Conservation (phyloP, 1,140 invertebrate genomes). For the Pogonomyrmex californicus region DNA sequence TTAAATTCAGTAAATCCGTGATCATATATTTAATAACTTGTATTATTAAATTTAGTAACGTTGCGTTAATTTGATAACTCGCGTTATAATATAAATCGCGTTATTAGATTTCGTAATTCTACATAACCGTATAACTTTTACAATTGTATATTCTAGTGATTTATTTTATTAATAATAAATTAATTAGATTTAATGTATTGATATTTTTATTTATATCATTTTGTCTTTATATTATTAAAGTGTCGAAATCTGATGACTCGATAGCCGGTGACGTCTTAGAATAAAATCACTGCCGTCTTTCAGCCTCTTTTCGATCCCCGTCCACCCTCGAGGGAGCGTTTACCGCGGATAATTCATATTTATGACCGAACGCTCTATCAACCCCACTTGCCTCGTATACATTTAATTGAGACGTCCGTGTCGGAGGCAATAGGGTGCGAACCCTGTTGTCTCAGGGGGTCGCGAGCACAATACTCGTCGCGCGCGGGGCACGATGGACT, state of each 20-base stretch:
- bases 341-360: conserved; percentile 87
- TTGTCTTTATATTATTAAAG: background rate
- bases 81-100: conserved; percentile 43
- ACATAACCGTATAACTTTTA: conserved; percentile 28
- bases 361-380: conserved; percentile 86
- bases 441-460: conserved; percentile 81
- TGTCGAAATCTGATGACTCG: conserved; percentile 27
- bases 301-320: conserved; percentile 60
- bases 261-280: conserved; percentile 46
- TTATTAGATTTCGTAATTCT: conserved; percentile 58
- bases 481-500: conserved; percentile 63
- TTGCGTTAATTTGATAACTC: conserved; percentile 54
- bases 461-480: conserved; percentile 77
- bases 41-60: conserved; percentile 61
- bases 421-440: conserved; percentile 86
- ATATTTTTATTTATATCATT: background rate
- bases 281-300: conserved; percentile 61
- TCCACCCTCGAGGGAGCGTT: conserved; percentile 82
- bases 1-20: conserved; percentile 48
- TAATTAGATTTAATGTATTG: background rate
- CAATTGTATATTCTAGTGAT: conserved; percentile 20
- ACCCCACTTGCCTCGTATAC: conserved; percentile 85
- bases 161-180: conserved; percentile 3
- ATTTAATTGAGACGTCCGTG: conserved; percentile 87
- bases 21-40: conserved; percentile 59